These are phyloP conservation scores for Bujurquina vittata DNA, from an alignment of 2,113 vertebrate genomes.

Conservation along the genomic window DNA sequence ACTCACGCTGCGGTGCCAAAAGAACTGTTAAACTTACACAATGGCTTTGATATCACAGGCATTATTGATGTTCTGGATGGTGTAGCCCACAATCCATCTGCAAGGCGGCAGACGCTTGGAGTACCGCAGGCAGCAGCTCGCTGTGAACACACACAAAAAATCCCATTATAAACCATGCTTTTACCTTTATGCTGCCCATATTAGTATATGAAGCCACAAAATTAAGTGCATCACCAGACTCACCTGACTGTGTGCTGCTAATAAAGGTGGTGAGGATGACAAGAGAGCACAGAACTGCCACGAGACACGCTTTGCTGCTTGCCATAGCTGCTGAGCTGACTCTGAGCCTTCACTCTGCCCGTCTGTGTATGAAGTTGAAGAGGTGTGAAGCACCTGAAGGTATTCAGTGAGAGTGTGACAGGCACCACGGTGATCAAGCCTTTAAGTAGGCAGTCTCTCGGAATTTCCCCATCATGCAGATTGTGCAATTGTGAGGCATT, in stretches of 20 bases:
- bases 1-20: too few species aligned
- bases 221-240: conserved; percentile 8
- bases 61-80: conserved; percentile 53
- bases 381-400: not conserved
- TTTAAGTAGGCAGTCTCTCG: conserved; percentile 10
- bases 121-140: conserved; percentile 72
- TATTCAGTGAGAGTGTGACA: not conserved
- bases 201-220: too few species aligned
- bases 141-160: conserved; percentile 36
- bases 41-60: conserved; percentile 75
- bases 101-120: not conserved
- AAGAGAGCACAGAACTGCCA: conserved; percentile 34
- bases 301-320: not conserved
- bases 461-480: conserved; percentile 6
- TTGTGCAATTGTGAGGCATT: not conserved
- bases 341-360: not conserved
- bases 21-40: conserved; percentile 67
- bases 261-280: conserved; percentile 38
- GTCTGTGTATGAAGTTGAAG: not conserved
- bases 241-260: conserved; percentile 53
- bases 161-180: not conserved
- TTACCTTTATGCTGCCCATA: not conserved
- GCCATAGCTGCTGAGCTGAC: conserved; percentile 12
- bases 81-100: conserved; percentile 49
- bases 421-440: fast-evolving